phyloP scores from a whole-genome alignment of 2,113 vertebrate species.

The Miniopterus natalensis region DNA sequence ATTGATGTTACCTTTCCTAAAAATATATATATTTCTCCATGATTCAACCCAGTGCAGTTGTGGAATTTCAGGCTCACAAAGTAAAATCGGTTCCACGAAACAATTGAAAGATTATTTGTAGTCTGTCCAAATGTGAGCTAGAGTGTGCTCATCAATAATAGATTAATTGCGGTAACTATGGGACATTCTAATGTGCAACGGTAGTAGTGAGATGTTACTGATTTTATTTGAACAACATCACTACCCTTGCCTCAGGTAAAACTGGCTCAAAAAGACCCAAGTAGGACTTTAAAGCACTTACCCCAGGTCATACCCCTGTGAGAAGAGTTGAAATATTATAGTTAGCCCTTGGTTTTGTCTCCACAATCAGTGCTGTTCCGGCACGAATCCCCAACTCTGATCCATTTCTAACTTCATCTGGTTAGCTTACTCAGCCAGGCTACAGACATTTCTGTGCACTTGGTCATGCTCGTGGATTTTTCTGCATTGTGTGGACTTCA shows the following conservation, averaged over 20 bases:
- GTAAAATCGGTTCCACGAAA: background rate
- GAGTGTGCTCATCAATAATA: slow-evolving; percentile 6
- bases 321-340: background rate
- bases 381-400: background rate
- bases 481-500: background rate
- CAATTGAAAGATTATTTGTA: background rate
- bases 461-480: background rate
- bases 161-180: slow-evolving; percentile 27
- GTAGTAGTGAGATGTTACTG: background rate
- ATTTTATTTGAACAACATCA: slow-evolving; percentile 44
- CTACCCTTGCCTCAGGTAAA: slow-evolving; percentile 9
- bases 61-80: background rate
- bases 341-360: background rate
- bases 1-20: background rate
- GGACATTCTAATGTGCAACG: background rate
- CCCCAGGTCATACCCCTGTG: background rate
- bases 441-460: background rate
- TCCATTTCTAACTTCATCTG: background rate
- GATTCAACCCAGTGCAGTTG: background rate
- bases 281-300: background rate
- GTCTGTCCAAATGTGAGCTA: background rate
- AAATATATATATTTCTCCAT: background rate
- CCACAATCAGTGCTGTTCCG: background rate
- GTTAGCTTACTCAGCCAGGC: background rate
- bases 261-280: background rate